Conservation (phyloP, 2,888 invertebrate species). For the Magallana nippona region DNA sequence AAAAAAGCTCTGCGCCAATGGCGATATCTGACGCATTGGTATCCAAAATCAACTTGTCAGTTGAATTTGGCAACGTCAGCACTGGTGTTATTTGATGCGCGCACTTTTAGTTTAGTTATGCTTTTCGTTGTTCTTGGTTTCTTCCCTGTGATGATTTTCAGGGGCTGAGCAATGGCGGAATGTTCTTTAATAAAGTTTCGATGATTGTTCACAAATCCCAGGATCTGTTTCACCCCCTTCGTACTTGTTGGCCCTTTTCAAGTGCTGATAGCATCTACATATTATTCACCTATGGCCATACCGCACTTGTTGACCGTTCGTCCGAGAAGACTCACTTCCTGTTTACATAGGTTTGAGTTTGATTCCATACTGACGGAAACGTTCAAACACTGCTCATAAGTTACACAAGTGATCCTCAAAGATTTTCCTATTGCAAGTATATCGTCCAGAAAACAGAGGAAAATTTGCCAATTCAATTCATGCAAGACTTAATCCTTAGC, state of each 20-base stretch:
- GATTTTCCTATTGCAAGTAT: conserved; percentile 54
- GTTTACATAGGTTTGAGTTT: conserved; percentile 53
- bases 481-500: conserved; percentile 53
- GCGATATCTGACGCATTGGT: conserved; percentile 58
- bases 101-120: conserved; percentile 43
- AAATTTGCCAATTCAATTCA: conserved; percentile 53
- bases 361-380: conserved; percentile 47
- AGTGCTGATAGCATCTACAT: conserved; percentile 39
- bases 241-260: conserved; percentile 50
- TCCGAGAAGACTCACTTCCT: conserved; percentile 51
- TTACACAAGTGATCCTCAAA: conserved; percentile 51
- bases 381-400: conserved; percentile 46
- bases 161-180: conserved; percentile 44
- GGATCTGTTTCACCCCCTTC: conserved; percentile 53
- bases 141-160: conserved; percentile 52
- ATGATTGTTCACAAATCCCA: conserved; percentile 58
- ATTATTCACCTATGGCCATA: conserved; percentile 34
- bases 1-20: conserved; percentile 54
- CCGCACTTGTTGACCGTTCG: conserved; percentile 39
- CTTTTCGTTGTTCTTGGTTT: conserved; percentile 42
- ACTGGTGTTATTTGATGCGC: conserved; percentile 46
- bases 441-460: conserved; percentile 59
- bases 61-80: conserved; percentile 49
- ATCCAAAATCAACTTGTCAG: conserved; percentile 53
- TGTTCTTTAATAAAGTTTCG: conserved; percentile 49